Base-by-base conservation (phyloP, 2,888 invertebrate species). In the Amblyjoppa fuscipennis region DNA sequence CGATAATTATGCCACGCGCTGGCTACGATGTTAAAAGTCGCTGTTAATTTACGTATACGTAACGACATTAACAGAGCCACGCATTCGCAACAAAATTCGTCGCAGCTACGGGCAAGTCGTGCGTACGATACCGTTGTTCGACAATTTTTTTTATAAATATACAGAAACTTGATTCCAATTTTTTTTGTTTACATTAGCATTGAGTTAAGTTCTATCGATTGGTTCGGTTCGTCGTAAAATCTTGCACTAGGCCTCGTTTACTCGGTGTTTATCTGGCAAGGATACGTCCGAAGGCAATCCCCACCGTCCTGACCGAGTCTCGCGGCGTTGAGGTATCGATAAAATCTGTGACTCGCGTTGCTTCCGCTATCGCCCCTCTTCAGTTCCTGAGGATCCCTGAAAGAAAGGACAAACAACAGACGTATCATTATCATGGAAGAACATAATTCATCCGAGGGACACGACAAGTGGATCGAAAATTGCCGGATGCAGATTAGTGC, bases 281-380 rank as follows among this genome's bases (percentile, higher is more conserved):
- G 96, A 93, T 97, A 97, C 1, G 96, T 92, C 86, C 95, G 92
- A 1, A 96, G 90, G 90, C 98, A 98, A 91, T 98, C 97, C 88
- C 96, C 96, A 89, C 96, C 96, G 89, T 98, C 97, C 93, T 98
- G 98, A 0, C 98, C 98, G 90, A 97, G 96, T 89, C 98, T 96
- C 0, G 98, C 98, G 0, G 98, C 97, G 92, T 96, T 97, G 4
- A 98, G 96, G 91, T 97, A 97, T 91, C 96, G 95, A 94, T 97
- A 97, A 94, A 98, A 98, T 82, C 96, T 95, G 38, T 97, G 94
- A 28, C 97, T 97, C 83, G 96, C 96, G 88, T 95, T 95, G 93
- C 97, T 97, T 83, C 96, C 96, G 79, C 94, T 93, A 2, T 95
- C 95, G 16, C 96, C 96, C 86, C 96, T 96, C 64, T 97, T 95